Percentiles rank a stretch among this genome's conserved stretches.
Evolutionary conservation across 35 echinoderm and acorn worm species (phyloP).

Genomic region (Lytechinus pictus): DNA sequence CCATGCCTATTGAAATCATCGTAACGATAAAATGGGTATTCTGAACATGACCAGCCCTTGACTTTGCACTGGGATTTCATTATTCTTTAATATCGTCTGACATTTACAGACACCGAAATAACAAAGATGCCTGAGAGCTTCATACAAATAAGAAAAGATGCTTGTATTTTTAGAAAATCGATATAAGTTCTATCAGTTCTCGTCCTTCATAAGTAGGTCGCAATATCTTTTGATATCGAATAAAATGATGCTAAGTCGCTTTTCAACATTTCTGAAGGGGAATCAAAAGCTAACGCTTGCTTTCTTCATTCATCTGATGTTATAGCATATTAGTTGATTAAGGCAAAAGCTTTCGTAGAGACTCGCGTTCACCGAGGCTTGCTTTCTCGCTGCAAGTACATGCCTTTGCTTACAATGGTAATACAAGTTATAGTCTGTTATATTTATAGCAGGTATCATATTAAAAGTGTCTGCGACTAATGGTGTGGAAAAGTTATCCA

Average conservation of each 20-base stretch:
- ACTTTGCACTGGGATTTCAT: background rate
- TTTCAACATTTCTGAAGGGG: too few relatives aligned
- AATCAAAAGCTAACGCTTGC: background rate
- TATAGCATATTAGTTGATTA: background rate
- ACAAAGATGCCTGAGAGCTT: background rate
- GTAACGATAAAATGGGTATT: background rate
- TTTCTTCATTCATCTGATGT: background rate
- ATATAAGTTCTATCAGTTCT: background rate
- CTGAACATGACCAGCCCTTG: background rate
- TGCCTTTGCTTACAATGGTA: too few relatives aligned
- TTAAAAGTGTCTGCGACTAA: background rate
- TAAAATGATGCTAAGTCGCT: too few relatives aligned
- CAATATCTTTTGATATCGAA: background rate
- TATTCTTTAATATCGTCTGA: background rate
- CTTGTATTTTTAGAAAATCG: background rate
- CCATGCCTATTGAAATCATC: background rate
- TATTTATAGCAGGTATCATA: background rate
- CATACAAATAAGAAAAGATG: background rate
- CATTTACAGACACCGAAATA: background rate
- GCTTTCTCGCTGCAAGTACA: too few relatives aligned
- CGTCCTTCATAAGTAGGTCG: background rate
- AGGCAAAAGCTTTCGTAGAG: background rate
- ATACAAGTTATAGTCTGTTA: too few relatives aligned
- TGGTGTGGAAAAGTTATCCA: background rate
- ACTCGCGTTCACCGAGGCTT: too few relatives aligned